Percentiles rank a stretch among this genome's conserved stretches.
Evolutionary conservation across 2,888 invertebrate genomes (phyloP).

Genomic region (Proisotoma minuta): DNA sequence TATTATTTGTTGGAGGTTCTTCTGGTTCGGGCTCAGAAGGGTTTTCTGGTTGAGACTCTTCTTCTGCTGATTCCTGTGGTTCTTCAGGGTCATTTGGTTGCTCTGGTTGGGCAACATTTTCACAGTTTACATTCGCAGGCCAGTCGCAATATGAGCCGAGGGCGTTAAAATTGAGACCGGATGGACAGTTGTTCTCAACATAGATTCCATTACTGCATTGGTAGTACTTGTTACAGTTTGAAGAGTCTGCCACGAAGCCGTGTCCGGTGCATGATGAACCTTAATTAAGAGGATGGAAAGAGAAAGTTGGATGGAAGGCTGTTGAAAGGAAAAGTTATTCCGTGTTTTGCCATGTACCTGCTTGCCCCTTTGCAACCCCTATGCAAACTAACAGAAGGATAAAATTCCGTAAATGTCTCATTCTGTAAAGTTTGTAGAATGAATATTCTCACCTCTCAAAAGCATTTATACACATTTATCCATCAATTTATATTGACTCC

Average conservation of each 20-base stretch:
- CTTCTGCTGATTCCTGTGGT: background rate
- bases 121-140: constrained; percentile 25
- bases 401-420: no score
- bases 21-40: background rate
- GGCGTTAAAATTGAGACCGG: constrained; percentile 28
- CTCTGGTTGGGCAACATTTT: background rate
- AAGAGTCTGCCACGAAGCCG: background rate
- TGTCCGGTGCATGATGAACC: background rate
- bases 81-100: background rate
- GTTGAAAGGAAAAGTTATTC: no score
- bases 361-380: no score
- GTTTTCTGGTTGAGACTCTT: background rate
- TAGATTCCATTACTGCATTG: background rate
- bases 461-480: no score
- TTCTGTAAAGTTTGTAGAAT: no score
- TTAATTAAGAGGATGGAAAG: no score
- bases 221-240: background rate
- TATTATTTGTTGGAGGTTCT: background rate
- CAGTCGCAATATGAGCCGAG: constrained; percentile 21
- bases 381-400: no score
- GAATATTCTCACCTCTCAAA: no score
- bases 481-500: no score
- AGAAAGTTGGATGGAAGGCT: no score
- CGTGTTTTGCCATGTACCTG: no score
- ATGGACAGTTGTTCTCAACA: constrained; percentile 14